Percentiles rank a stretch among this genome's conserved stretches.
These are phyloP conservation scores for Nilaparvata lugens DNA, from an alignment of 1,140 invertebrate species.

Conservation along the genomic window DNA sequence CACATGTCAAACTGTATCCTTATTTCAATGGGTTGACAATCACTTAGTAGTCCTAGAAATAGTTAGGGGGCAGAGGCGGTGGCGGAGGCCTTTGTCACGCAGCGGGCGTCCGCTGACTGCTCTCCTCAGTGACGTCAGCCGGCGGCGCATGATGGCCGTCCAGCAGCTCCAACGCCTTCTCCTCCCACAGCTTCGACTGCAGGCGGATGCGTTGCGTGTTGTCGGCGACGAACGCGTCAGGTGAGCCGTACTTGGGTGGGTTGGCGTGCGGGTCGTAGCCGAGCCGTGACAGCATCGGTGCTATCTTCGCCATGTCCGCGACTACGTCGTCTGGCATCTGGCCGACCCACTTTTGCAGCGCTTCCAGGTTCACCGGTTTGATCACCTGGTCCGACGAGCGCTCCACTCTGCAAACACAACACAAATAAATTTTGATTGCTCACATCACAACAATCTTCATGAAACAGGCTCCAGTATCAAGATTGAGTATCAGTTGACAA, in stretches of 20 bases:
- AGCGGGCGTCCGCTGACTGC: not conserved
- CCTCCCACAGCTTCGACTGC: constrained; percentile 29
- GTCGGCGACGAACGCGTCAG: constrained; percentile 72
- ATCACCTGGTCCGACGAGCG: constrained; percentile 97
- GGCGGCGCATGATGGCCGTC: not conserved
- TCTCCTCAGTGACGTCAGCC: constrained; percentile 7
- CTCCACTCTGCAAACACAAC: constrained; percentile 68
- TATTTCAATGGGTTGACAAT: not conserved
- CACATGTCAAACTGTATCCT: not conserved
- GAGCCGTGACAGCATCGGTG: constrained; percentile 55
- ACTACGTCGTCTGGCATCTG: constrained; percentile 86
- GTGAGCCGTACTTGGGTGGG: constrained; percentile 85
- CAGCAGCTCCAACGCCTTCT: constrained; percentile 13
- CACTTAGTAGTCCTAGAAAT: not conserved
- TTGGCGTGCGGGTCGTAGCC: constrained; percentile 92
- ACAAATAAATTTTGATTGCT: constrained; percentile 2
- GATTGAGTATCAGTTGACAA: too few species aligned
- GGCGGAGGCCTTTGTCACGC: not conserved
- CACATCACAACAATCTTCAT: not conserved
- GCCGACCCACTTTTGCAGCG: constrained; percentile 93
- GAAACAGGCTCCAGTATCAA: too few species aligned
- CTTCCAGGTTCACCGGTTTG: constrained; percentile 94
- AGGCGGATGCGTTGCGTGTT: constrained; percentile 51
- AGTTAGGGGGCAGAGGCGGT: not conserved
- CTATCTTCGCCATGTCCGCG: constrained; percentile 69